Evolutionary conservation across 2,888 invertebrate genomes (phyloP).

Genomic region (Cantharis flavilabris): DNA sequence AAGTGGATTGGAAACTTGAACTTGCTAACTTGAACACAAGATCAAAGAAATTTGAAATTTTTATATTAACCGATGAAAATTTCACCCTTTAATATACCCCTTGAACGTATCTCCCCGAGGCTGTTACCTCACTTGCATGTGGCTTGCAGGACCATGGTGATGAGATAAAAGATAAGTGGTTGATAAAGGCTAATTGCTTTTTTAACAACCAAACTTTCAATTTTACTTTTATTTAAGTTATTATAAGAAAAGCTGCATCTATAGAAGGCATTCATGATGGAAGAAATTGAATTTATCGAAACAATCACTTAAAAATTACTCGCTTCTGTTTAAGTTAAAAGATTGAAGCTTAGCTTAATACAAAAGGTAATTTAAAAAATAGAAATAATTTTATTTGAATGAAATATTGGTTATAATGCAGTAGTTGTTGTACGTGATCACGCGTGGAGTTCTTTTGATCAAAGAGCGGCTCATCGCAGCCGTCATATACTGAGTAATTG

Average conservation of each 20-base stretch:
- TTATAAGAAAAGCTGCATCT: not conserved
- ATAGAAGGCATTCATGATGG: not conserved
- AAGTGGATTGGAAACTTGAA: no score
- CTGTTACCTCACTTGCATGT: not conserved
- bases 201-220: not conserved
- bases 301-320: not conserved
- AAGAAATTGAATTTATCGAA: not conserved
- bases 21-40: not conserved
- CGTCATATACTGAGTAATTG: constrained; percentile 44
- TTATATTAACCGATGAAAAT: not conserved
- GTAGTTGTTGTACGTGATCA: constrained; percentile 45
- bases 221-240: not conserved
- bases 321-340: not conserved
- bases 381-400: constrained; percentile 9
- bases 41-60: not conserved
- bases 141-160: not conserved
- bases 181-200: not conserved
- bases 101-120: not conserved
- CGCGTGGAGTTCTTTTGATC: constrained; percentile 49
- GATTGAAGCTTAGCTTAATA: not conserved
- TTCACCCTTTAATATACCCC: not conserved
- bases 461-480: constrained; percentile 45
- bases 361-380: not conserved
- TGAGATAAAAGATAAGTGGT: not conserved
- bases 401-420: constrained; percentile 20